Conservation (phyloP, 2,888 invertebrate genomes). For the Gnatocerus cornutus region DNA sequence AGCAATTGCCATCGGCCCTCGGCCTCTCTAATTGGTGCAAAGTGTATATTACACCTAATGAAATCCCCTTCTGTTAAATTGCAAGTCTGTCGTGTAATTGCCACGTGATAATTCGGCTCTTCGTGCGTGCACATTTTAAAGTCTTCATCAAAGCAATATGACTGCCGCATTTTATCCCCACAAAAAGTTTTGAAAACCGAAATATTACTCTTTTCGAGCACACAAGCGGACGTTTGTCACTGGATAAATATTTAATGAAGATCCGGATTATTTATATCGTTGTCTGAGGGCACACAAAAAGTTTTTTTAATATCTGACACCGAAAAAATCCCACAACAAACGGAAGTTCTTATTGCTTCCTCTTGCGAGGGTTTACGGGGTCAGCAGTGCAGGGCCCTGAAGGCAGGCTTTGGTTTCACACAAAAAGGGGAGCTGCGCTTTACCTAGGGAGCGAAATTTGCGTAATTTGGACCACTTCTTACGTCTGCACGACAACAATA, state of each 20-base stretch:
- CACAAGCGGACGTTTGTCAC: conserved; percentile 17
- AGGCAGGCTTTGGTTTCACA: neutral
- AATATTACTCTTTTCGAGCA: conserved; percentile 5
- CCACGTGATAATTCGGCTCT: conserved; percentile 33
- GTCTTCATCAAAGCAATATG: conserved; percentile 32
- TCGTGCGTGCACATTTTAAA: conserved; percentile 10
- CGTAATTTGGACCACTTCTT: too few species aligned
- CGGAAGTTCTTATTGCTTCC: conserved; percentile 34
- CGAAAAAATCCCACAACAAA: conserved; percentile 18
- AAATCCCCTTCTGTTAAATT: conserved; percentile 42
- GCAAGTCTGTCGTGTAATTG: conserved; percentile 36
- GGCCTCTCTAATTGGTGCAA: conserved; percentile 40
- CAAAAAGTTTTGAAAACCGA: too few species aligned
- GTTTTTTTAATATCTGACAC: conserved; percentile 21
- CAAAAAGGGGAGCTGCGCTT: too few species aligned
- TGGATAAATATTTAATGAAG: conserved; percentile 19
- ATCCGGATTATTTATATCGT: conserved; percentile 23
- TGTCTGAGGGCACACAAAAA: conserved; percentile 2
- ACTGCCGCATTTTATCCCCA: conserved; percentile 11
- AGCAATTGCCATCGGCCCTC: conserved; percentile 35
- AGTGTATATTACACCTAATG: conserved; percentile 44
- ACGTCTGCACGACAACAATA: too few species aligned
- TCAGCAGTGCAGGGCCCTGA: conserved; percentile 10
- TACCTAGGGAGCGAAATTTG: too few species aligned
- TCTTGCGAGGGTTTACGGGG: conserved; percentile 4